phyloP scores from a whole-genome alignment of 2,797 vertebrate species.

The Micrastur ruficollis region DNA sequence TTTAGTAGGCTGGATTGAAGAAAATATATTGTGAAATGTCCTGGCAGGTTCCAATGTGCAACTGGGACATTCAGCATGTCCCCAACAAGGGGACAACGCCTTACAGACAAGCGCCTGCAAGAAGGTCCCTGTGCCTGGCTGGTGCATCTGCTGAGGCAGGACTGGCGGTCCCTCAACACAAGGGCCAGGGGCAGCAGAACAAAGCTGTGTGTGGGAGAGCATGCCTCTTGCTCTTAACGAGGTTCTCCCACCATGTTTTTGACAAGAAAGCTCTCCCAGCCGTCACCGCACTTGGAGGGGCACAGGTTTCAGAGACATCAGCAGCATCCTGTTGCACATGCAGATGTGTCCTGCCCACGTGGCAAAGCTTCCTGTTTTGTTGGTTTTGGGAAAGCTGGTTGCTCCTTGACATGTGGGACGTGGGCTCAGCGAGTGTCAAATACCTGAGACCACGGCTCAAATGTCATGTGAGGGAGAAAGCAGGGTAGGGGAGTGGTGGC shows the following conservation, averaged over 20 bases:
- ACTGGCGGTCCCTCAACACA: neutral
- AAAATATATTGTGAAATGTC: neutral
- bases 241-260: neutral
- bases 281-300: accelerated
- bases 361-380: neutral
- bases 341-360: accelerated
- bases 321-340: accelerated
- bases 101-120: neutral
- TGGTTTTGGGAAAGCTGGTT: constrained; percentile 15
- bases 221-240: neutral
- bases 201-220: neutral
- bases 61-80: neutral
- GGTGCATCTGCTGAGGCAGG: neutral
- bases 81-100: accelerated
- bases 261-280: neutral
- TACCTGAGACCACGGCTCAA: neutral
- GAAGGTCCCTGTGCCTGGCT: neutral
- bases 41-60: neutral
- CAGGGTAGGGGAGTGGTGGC: neutral
- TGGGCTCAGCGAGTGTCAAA: neutral
- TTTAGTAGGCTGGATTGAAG: neutral
- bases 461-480: constrained; percentile 15
- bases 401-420: neutral
- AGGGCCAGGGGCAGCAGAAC: neutral
- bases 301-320: accelerated